phyloP scores from a whole-genome alignment of 2,113 vertebrate genomes.

The Sarotherodon lohbergeri region DNA sequence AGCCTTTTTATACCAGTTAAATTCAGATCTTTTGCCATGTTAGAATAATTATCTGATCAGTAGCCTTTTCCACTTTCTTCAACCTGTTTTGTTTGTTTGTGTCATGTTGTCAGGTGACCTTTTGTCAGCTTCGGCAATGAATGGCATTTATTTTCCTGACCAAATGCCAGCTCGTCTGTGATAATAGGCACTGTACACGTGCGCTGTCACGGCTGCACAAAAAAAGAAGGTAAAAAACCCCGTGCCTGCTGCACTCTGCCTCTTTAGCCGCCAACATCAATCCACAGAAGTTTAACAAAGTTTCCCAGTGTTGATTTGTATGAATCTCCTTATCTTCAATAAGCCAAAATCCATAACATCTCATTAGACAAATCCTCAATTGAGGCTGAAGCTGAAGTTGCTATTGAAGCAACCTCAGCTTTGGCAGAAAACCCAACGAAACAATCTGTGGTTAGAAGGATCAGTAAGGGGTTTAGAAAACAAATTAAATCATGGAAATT shows the following conservation, averaged over 20 bases:
- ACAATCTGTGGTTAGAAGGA: neutral
- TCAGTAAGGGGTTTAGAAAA: neutral
- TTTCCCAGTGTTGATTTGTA: neutral
- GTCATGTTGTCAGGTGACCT: neutral
- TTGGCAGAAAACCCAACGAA: neutral
- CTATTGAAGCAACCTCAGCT: neutral
- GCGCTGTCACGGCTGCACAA: neutral
- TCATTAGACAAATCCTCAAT: neutral
- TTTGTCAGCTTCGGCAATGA: neutral
- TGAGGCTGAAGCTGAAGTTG: neutral
- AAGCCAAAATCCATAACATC: neutral
- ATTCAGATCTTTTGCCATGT: neutral
- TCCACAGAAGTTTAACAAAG: neutral
- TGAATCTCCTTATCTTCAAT: neutral
- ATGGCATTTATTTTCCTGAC: neutral
- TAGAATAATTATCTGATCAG: neutral
- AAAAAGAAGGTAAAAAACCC: neutral
- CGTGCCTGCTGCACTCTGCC: neutral
- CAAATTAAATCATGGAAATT: conserved; percentile 7
- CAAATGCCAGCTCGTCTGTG: neutral
- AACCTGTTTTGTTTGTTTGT: neutral
- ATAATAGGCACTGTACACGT: neutral
- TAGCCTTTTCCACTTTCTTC: neutral
- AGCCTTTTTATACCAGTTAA: neutral
- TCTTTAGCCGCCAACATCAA: neutral